Base-by-base conservation (phyloP, 2,888 invertebrate species). In the Caenorhabditis macrosperma region DNA sequence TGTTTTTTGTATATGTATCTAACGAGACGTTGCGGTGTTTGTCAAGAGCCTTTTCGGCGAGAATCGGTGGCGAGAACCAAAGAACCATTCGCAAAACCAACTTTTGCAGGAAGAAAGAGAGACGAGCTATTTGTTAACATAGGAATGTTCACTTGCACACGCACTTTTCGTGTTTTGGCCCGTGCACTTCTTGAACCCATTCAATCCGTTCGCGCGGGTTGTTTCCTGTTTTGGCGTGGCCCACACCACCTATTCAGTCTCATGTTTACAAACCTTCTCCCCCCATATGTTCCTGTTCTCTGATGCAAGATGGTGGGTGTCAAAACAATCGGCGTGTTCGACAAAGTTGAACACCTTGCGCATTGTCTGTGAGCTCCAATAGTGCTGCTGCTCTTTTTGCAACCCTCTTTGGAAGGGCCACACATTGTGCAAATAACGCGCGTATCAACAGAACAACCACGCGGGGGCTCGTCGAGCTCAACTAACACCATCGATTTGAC, bases 381-480 rank as follows among this genome's bases (percentile, higher is more conserved):
- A 28, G 6, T 50, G 50, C 59, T 41, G 30, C 28, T 38, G 48
- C 48, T 46, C 61, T 54, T 61, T 69, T 30, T 30, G 52, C 24
- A 26, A 26, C 6, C 28, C 52, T 50, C 50, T 50, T 50, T 22
- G 9, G 22, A 20, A 33, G 9, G 60, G 50, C 61, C 68, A 41
- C 71, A 71, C 61, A 71, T 41, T 71, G 71, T 46, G 71, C 61
- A 71, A 71, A 71, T 44, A 71, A n/a, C n/a, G 44, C 54, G 54
- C 54, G 71, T 61, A 71, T 71, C 71, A 71, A 71, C 71, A 71
- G 71, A 71, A 71, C 71, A 71, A 71, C 71, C 71, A 69, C 69
- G 69, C 69, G 69, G 71, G 38, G 60, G 17, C 17, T 26, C 28
- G 24, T 12, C 24, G 4, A 24, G 1, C 24, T 20, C 57, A 12